These are phyloP conservation scores for Pantherophis alleghaniensis DNA, from an alignment of 2,797 vertebrate species.

Conservation along the genomic window DNA sequence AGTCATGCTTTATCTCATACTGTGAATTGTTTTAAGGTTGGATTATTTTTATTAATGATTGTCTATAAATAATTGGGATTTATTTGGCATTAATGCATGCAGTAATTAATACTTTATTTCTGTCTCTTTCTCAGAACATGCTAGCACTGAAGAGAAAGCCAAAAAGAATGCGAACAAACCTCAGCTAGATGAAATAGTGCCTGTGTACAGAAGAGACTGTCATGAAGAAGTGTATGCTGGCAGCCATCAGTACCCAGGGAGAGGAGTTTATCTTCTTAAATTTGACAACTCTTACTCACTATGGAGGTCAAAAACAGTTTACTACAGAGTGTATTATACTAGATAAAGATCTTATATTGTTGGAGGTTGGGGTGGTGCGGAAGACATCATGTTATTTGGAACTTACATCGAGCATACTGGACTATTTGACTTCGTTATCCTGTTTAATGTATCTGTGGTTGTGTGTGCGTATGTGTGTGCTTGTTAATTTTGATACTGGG, in stretches of 20 bases:
- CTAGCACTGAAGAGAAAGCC: constrained; percentile 88
- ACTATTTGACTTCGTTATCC: constrained; percentile 67
- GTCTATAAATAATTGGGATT: not conserved
- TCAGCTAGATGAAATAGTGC: constrained; percentile 97
- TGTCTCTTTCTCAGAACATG: constrained; percentile 71
- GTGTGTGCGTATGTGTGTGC: constrained; percentile 3
- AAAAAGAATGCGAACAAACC: constrained; percentile 93
- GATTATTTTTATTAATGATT: not conserved
- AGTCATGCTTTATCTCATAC: not conserved
- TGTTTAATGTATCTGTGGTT: constrained; percentile 60
- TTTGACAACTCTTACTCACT: constrained; percentile 99
- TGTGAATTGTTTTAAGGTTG: not conserved
- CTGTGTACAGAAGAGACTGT: constrained; percentile 99
- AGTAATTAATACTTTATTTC: constrained; percentile 25
- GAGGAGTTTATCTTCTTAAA: constrained; percentile 98
- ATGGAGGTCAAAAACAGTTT: constrained; percentile 98
- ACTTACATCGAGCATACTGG: constrained; percentile 70
- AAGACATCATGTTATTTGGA: constrained; percentile 65
- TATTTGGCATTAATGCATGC: constrained; percentile 20
- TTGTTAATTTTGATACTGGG: constrained; percentile 64
- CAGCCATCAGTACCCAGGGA: constrained; percentile 98
- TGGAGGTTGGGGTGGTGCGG: constrained; percentile 67
- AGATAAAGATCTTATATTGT: constrained; percentile 84
- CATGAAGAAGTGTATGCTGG: constrained; percentile 98
- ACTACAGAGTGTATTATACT: constrained; percentile 99